phyloP scores from a whole-genome alignment of 2,888 invertebrate species.

The Athripsodes cinereus region DNA sequence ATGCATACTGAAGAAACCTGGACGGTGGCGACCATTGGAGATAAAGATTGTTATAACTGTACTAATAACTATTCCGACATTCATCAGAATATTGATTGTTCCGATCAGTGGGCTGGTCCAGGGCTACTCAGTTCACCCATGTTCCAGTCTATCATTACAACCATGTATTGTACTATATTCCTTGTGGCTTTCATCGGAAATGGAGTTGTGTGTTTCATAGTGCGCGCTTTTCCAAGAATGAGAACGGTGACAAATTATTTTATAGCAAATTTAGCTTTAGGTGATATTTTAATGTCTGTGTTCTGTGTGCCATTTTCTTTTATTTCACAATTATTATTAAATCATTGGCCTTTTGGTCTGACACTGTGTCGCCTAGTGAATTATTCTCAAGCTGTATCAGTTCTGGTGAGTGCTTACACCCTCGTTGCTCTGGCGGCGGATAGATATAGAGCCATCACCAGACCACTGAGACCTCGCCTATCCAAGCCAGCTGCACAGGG shows the following conservation, averaged over 20 bases:
- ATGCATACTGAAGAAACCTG: constrained; percentile 6
- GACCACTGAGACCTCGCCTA: constrained; percentile 76
- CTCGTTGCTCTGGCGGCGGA: constrained; percentile 87
- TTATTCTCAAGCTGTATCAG: constrained; percentile 75
- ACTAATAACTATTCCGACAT: neutral
- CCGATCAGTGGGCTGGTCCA: constrained; percentile 19
- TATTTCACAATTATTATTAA: constrained; percentile 69
- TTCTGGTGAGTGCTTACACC: constrained; percentile 83
- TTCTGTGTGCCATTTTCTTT: constrained; percentile 91
- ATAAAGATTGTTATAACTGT: constrained; percentile 2
- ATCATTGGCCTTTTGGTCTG: constrained; percentile 85
- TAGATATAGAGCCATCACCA: constrained; percentile 85
- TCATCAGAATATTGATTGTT: constrained; percentile 12
- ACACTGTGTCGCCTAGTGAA: constrained; percentile 77
- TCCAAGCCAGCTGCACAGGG: constrained; percentile 63
- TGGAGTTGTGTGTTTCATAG: constrained; percentile 80
- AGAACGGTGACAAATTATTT: constrained; percentile 89
- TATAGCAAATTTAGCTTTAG: constrained; percentile 82
- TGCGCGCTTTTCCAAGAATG: constrained; percentile 78
- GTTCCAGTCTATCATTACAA: constrained; percentile 60
- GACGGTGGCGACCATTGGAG: neutral
- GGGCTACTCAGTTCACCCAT: constrained; percentile 35
- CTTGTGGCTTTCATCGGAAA: constrained; percentile 67
- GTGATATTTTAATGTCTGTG: constrained; percentile 84
- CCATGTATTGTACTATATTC: constrained; percentile 67